Conservation (phyloP, 2,888 invertebrate genomes). For the Caenorhabditis sp. region DNA sequence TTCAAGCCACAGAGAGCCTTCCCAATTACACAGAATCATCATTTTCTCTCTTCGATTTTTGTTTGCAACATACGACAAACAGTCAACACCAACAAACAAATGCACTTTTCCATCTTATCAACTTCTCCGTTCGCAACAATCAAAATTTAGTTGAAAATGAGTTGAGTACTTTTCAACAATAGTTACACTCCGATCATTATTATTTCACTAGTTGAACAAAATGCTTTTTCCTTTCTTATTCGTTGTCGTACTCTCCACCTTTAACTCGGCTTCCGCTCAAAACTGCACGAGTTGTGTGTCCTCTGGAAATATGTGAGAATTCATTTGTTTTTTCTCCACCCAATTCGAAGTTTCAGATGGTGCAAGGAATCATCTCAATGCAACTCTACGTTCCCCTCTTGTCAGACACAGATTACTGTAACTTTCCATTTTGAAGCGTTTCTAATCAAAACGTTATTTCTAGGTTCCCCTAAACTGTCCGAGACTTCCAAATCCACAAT, state of each 20-base stretch:
- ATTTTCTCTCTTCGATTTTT: too few species aligned
- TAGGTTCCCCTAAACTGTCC: slow-evolving; percentile 34
- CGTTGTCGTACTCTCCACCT: neutral
- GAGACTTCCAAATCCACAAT: neutral
- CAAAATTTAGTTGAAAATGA: too few species aligned
- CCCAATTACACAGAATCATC: too few species aligned
- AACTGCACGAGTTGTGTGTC: slow-evolving; percentile 1
- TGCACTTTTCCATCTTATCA: too few species aligned
- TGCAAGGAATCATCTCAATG: slow-evolving; percentile 12
- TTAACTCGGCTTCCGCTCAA: neutral
- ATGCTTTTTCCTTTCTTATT: neutral
- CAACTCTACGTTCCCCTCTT: neutral
- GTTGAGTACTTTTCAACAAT: too few species aligned
- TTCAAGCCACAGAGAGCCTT: too few species aligned
- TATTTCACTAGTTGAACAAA: too few species aligned
- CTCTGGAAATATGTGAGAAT: neutral
- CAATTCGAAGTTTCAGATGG: slow-evolving; percentile 6
- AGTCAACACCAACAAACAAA: too few species aligned
- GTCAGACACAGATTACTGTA: neutral
- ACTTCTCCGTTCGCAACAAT: too few species aligned
- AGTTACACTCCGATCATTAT: too few species aligned
- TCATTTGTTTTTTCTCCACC: neutral
- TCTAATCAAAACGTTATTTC: neutral
- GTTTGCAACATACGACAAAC: too few species aligned
- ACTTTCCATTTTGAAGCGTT: neutral